phyloP scores from a whole-genome alignment of 1,140 invertebrate genomes.

The Drosophila varians region DNA sequence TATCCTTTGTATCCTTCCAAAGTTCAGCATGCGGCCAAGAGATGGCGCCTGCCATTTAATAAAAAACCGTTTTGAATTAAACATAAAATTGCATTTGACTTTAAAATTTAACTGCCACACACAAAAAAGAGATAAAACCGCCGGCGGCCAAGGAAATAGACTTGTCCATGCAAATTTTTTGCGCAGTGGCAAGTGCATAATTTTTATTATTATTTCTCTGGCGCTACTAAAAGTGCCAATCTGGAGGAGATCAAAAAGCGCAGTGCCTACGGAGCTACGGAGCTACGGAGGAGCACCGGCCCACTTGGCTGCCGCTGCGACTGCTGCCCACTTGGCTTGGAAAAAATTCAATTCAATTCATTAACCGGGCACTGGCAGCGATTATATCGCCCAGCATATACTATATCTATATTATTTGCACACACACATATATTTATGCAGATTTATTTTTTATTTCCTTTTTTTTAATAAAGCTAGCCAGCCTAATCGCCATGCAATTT shows the following conservation, averaged over 20 bases:
- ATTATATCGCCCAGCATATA: constrained; percentile 67
- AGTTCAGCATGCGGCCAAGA: constrained; percentile 5
- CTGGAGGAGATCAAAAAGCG: constrained; percentile 74
- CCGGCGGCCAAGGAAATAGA: constrained; percentile 54
- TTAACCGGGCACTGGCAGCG: constrained; percentile 66
- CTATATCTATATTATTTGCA: constrained; percentile 50
- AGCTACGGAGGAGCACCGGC: constrained; percentile 39
- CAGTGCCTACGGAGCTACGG: constrained; percentile 66
- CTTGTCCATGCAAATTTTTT: constrained; percentile 69
- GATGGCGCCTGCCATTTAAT: constrained; percentile 34
- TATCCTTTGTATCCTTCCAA: constrained; percentile 43
- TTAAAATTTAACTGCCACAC: constrained; percentile 2
- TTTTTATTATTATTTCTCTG: constrained; percentile 69
- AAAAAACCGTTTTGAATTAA: constrained; percentile 24
- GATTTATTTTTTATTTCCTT: constrained; percentile 27
- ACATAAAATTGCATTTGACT: constrained; percentile 59
- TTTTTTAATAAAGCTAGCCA: constrained; percentile 46
- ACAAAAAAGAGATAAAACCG: not conserved
- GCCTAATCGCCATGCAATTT: constrained; percentile 66
- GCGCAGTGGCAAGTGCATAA: constrained; percentile 71
- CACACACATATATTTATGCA: constrained; percentile 11
- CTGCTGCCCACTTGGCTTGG: constrained; percentile 8
- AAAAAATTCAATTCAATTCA: constrained; percentile 76
- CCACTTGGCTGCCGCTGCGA: constrained; percentile 47
- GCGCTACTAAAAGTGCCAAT: constrained; percentile 72